Base-by-base conservation (phyloP, 2,888 invertebrate species). In the Calameuta filiformis region DNA sequence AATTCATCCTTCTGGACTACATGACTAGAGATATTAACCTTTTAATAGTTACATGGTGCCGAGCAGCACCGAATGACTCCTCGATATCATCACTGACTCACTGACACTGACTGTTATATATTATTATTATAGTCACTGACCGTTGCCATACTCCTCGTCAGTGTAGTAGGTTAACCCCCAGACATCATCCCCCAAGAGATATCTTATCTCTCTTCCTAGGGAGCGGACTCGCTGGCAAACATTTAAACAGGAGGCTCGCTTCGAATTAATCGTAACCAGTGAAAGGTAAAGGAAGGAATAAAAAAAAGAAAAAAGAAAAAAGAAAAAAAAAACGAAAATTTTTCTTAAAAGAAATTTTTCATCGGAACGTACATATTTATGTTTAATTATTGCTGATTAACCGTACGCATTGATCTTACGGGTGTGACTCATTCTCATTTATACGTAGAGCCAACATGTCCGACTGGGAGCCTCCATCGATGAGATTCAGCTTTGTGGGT, bases 21-120 rank as follows among this genome's bases (percentile, higher is more conserved):
- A 75, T 77, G 77, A 77, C 75, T 77, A 40, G 74, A 75, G 33
- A 77, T 73, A 77, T 77, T 75, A 77, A 74, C 69, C 71, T 77
- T 77, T 77, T 77, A 77, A 77, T 77, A 75, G 77, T 77, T 77
- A 77, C 77, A 77, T 56, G 77, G 75, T 31, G 33, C 71, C 2
- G 56, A 23, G 6, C 56, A 23, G 56, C 23, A 9, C 56, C 0
- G 56, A 56, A 56, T 56, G 23, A 56, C 56, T 56, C 56, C 23
- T 56, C 56, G 23, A 23, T 56, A 56, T 56, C 56, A 9, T 23
- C 15, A 56, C 56, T 56, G 56, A 56, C 56, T 56, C 56, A 56
- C 56, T 56, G 56, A 56, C 56, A 56, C 56, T 56, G 56, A 56
- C 56, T 56, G 9, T 56, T 56, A 23, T 56, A 9, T 15, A 40